These are phyloP conservation scores for Palythoa grandis DNA, from an alignment of 92 coral and sea anemone species.

Conservation along the genomic window DNA sequence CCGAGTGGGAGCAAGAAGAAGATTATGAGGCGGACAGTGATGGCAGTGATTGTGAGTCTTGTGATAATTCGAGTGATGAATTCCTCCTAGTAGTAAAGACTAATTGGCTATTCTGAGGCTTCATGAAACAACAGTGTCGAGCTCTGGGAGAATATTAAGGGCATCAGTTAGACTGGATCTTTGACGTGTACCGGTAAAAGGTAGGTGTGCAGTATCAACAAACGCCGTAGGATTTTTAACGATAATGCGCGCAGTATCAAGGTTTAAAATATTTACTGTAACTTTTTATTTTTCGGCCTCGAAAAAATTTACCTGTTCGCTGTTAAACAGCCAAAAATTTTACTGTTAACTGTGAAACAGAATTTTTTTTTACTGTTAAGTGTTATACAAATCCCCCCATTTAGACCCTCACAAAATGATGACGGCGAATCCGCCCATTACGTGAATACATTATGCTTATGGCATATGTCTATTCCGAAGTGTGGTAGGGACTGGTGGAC, in stretches of 20 bases:
- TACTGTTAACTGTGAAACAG: too few species aligned
- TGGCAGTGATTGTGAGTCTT: constrained; percentile 9
- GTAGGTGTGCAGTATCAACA: constrained; percentile 2
- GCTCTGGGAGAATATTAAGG: not conserved
- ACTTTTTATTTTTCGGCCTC: not conserved
- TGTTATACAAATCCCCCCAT: too few species aligned
- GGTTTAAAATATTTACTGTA: not conserved
- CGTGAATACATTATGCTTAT: too few species aligned
- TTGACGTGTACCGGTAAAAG: not conserved
- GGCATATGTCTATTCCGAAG: too few species aligned
- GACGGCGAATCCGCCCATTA: too few species aligned
- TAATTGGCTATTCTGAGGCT: constrained; percentile 4
- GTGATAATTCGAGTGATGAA: not conserved
- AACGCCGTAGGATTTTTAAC: not conserved
- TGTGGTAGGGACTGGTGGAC: too few species aligned
- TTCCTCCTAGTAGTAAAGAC: not conserved
- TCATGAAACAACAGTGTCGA: not conserved
- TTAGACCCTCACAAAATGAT: too few species aligned
- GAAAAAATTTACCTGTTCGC: not conserved
- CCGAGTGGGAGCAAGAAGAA: not conserved
- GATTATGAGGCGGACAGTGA: not conserved
- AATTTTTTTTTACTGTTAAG: too few species aligned
- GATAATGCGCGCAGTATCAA: not conserved
- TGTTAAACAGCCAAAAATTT: not conserved
- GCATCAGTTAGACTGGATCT: not conserved